These are phyloP conservation scores for Morpho helenor DNA, from an alignment of 2,888 invertebrate genomes.

Conservation along the genomic window DNA sequence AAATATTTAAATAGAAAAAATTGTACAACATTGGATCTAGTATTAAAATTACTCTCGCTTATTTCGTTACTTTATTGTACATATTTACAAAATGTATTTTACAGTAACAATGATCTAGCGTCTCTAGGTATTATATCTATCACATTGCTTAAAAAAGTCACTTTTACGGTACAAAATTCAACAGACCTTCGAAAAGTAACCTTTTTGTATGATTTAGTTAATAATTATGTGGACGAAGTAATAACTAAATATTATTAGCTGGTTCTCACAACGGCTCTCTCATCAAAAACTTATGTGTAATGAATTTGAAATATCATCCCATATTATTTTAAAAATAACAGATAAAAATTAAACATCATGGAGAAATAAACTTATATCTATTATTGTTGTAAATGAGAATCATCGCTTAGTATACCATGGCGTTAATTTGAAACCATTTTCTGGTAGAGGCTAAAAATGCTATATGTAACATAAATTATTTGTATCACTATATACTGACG, in stretches of 20 bases:
- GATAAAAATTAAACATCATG: too few species aligned
- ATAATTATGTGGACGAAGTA: conserved; percentile 28
- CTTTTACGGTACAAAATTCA: conserved; percentile 31
- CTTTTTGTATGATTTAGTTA: conserved; percentile 30
- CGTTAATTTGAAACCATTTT: too few species aligned
- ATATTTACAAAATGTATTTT: conserved; percentile 76
- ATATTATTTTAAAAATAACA: too few species aligned
- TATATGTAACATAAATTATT: too few species aligned
- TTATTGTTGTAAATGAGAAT: too few species aligned
- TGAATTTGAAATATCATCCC: conserved; percentile 4
- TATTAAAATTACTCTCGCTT: conserved; percentile 70
- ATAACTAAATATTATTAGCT: conserved; percentile 29
- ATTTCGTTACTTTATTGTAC: conserved; percentile 71
- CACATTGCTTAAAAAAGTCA: conserved; percentile 60
- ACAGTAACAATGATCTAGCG: conserved; percentile 78
- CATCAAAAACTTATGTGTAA: not conserved
- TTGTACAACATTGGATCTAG: conserved; percentile 78
- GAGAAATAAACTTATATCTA: too few species aligned
- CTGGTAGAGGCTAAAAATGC: too few species aligned
- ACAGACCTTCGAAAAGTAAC: conserved; percentile 34
- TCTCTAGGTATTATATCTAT: conserved; percentile 77
- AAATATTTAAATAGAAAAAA: conserved; percentile 72
- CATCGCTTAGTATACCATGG: too few species aligned
- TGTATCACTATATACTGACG: too few species aligned
- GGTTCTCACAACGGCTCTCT: conserved; percentile 46